Evolutionary conservation across 2,113 vertebrate species (phyloP).

Genomic region (Tauraco erythrolophus): DNA sequence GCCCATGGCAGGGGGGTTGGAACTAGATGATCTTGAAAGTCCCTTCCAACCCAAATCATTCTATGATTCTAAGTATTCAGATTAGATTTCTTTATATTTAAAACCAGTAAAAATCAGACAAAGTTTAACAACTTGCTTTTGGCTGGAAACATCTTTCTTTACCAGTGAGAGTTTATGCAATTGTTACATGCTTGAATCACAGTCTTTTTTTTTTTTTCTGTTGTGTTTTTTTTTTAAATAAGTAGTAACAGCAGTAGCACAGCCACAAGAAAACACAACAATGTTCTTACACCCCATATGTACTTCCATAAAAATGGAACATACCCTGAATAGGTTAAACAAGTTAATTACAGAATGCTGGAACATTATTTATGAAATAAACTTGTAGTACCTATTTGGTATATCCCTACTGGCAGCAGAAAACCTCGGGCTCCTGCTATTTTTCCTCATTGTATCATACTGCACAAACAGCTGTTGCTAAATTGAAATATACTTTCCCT

Average conservation of each 20-base stretch:
- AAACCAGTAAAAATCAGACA: not conserved
- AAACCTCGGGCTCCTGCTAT: not conserved
- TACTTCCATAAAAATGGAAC: not conserved
- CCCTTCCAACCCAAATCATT: too few species aligned
- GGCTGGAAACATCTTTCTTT: not conserved
- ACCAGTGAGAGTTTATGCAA: not conserved
- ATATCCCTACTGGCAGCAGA: not conserved
- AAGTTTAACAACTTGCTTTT: not conserved
- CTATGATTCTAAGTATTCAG: not conserved
- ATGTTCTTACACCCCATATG: not conserved
- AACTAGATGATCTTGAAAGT: too few species aligned
- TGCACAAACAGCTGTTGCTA: not conserved
- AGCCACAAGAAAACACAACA: not conserved
- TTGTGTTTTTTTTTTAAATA: not conserved
- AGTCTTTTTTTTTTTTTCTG: too few species aligned
- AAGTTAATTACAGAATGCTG: not conserved
- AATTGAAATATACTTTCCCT: not conserved
- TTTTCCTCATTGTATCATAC: not conserved
- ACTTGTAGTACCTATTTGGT: not conserved
- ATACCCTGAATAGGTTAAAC: not conserved
- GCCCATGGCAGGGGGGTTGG: too few species aligned
- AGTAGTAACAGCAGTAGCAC: not conserved
- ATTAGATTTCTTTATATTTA: not conserved
- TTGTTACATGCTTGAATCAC: not conserved
- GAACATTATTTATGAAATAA: not conserved